These are phyloP conservation scores for Corythoichthys haematopterus DNA, from an alignment of 2,113 vertebrate genomes.

Conservation along the genomic window DNA sequence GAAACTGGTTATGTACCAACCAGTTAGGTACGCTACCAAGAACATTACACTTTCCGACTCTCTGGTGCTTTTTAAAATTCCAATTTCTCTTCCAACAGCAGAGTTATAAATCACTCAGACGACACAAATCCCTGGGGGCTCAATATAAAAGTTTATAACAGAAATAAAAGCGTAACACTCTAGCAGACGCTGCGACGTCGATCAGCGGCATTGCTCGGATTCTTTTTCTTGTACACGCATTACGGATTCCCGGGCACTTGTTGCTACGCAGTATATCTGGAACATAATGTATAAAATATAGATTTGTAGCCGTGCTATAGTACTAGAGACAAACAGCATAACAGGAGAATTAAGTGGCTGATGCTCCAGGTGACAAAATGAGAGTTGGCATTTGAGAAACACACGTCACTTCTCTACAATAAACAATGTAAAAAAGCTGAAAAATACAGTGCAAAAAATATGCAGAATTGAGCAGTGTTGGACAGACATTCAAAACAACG, in stretches of 20 bases:
- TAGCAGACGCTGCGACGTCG: background rate
- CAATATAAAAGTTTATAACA: constrained; percentile 5
- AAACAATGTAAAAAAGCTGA: background rate
- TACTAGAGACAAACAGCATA: background rate
- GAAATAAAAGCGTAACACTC: background rate
- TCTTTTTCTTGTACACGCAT: background rate
- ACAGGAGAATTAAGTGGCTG: no score
- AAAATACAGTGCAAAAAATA: background rate
- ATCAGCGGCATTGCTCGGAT: background rate
- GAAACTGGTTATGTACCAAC: background rate
- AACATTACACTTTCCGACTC: background rate
- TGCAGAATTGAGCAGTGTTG: background rate
- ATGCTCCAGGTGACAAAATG: no score
- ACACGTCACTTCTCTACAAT: background rate
- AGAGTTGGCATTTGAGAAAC: background rate
- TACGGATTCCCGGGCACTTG: background rate
- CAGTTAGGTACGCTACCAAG: background rate
- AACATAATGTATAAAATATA: background rate
- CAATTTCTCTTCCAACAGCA: background rate
- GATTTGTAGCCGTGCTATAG: background rate
- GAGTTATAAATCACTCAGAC: constrained; percentile 1
- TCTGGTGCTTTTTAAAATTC: constrained; percentile 6
- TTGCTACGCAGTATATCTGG: background rate
- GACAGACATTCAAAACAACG: background rate
- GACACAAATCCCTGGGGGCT: background rate